phyloP scores from a whole-genome alignment of 2,888 invertebrate species.

The Polyommatus iphigenia region DNA sequence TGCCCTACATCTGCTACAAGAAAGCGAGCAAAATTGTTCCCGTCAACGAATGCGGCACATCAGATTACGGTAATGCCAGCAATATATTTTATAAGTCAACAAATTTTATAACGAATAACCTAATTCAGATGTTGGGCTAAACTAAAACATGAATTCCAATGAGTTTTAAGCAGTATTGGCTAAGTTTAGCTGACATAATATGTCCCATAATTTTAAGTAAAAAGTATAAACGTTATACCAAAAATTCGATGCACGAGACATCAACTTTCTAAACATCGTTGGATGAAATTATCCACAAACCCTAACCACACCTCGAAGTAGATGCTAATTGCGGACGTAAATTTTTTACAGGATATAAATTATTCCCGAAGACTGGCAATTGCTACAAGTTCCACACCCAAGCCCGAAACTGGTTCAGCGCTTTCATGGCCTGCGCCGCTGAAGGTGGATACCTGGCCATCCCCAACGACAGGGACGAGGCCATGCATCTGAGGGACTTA shows the following conservation, averaged over 20 bases:
- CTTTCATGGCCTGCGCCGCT: constrained; percentile 9
- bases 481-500: neutral
- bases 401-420: neutral
- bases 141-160: neutral
- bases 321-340: neutral
- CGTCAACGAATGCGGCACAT: constrained; percentile 6
- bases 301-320: neutral
- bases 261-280: too few species aligned
- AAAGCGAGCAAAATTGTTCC: neutral
- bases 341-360: constrained; percentile 9
- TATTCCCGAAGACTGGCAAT: neutral
- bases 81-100: neutral
- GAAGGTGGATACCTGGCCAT: constrained; percentile 25
- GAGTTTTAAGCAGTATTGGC: neutral
- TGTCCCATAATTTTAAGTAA: neutral
- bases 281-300: too few species aligned
- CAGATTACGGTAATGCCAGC: constrained; percentile 7
- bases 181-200: neutral
- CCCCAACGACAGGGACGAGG: constrained; percentile 7
- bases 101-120: neutral
- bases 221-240: too few species aligned
- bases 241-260: too few species aligned
- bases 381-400: constrained; percentile 30
- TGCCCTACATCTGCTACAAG: constrained; percentile 29
- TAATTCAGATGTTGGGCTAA: neutral